These are phyloP conservation scores for Donacobius atricapilla DNA, from an alignment of 2,113 vertebrate genomes.

Conservation along the genomic window DNA sequence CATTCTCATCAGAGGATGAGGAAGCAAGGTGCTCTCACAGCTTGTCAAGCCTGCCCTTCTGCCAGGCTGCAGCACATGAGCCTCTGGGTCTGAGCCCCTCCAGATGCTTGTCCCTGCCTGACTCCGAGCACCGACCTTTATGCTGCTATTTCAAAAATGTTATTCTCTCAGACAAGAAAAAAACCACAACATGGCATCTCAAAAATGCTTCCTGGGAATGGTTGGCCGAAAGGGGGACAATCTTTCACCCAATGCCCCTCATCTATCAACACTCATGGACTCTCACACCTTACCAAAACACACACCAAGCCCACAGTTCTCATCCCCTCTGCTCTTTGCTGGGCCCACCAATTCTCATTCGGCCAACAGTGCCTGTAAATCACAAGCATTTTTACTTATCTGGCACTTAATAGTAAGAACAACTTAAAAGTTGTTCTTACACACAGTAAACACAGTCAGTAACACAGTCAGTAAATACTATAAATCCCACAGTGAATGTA, in stretches of 20 bases:
- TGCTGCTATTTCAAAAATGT: neutral
- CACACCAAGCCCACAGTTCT: neutral
- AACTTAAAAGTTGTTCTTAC: neutral
- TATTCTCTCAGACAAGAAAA: neutral
- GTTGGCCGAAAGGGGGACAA: neutral
- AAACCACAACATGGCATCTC: neutral
- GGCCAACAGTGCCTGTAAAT: neutral
- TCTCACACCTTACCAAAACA: neutral
- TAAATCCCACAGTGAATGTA: neutral
- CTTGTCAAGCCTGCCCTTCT: neutral
- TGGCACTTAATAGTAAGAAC: neutral
- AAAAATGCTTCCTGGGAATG: neutral
- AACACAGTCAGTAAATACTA: neutral
- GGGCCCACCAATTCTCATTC: neutral
- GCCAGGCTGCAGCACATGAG: neutral
- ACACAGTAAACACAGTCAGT: neutral
- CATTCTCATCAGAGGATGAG: neutral
- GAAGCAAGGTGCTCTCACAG: neutral
- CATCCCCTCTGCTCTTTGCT: neutral
- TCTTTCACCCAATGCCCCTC: neutral
- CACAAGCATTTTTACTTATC: neutral
- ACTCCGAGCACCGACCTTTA: rapidly evolving
- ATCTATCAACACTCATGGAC: neutral
- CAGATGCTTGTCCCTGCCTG: neutral
- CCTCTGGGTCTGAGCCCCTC: neutral